Percentiles rank a stretch among this genome's conserved stretches.
Evolutionary conservation across 2,797 vertebrate genomes (phyloP).

Genomic region (Myripristis jacobus): DNA sequence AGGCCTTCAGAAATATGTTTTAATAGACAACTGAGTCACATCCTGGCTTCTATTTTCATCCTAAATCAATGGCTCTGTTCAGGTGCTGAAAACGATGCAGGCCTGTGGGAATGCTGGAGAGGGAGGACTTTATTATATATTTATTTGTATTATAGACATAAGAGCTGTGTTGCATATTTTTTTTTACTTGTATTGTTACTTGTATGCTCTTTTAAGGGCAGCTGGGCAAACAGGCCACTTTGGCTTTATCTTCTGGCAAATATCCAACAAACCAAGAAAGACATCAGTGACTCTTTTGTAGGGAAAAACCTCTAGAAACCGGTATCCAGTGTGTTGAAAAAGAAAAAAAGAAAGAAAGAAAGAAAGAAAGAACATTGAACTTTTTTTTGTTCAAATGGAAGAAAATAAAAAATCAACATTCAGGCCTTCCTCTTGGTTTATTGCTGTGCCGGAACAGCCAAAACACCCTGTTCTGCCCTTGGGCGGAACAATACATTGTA

Average conservation of each 20-base stretch:
- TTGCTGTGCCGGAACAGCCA: conserved; percentile 41
- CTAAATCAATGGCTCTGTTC: conserved; percentile 31
- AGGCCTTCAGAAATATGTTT: conserved; percentile 44
- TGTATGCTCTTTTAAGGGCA: conserved; percentile 55
- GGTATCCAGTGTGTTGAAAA: not conserved
- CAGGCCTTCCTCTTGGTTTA: conserved; percentile 52
- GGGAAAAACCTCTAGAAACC: not conserved
- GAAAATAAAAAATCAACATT: conserved; percentile 23
- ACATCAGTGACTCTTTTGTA: not conserved
- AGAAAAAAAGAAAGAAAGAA: too few relatives aligned
- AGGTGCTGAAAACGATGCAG: conserved; percentile 16
- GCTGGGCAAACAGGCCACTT: conserved; percentile 68
- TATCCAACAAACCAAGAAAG: conserved; percentile 62
- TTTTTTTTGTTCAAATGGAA: conserved; percentile 9
- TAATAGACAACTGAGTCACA: conserved; percentile 34
- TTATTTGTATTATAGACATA: conserved; percentile 70
- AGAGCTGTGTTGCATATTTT: conserved; percentile 58
- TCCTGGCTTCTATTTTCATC: conserved; percentile 15
- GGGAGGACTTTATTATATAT: conserved; percentile 10
- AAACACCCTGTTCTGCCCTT: conserved; percentile 64
- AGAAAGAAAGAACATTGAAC: too few relatives aligned
- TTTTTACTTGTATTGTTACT: conserved; percentile 54
- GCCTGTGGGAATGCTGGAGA: not conserved
- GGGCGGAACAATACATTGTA: conserved; percentile 56
- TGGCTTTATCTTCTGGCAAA: conserved; percentile 35